Percentiles rank a stretch among this genome's conserved stretches.
phyloP scores from a whole-genome alignment of 2,797 vertebrate species.

The Schizopygopsis malacanthus region DNA sequence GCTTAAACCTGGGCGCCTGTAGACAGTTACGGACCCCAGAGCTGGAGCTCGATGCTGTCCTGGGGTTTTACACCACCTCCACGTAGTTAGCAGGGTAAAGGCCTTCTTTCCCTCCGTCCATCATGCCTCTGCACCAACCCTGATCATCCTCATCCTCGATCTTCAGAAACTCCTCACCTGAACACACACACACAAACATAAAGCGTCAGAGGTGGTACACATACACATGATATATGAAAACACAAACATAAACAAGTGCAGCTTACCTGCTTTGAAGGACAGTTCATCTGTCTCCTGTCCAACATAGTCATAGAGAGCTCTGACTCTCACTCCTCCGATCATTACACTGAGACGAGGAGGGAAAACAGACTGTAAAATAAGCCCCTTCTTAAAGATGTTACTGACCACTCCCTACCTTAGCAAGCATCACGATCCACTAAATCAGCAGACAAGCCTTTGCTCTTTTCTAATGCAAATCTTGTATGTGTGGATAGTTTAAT shows the following conservation, averaged over 20 bases:
- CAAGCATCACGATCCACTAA: neutral
- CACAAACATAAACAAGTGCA: slow-evolving; percentile 34
- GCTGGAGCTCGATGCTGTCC: neutral
- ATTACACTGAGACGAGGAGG: slow-evolving; percentile 66
- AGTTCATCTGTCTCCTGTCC: slow-evolving; percentile 83
- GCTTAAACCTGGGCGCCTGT: slow-evolving; percentile 5
- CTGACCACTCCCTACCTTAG: neutral
- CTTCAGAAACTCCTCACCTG: slow-evolving; percentile 83
- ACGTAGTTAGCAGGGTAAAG: slow-evolving; percentile 84
- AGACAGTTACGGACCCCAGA: neutral
- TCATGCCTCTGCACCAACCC: slow-evolving; percentile 83
- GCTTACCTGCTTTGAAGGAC: slow-evolving; percentile 81
- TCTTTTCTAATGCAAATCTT: slow-evolving; percentile 1
- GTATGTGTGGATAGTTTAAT: neutral
- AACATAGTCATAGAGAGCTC: slow-evolving; percentile 81
- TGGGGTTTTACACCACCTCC: slow-evolving; percentile 71
- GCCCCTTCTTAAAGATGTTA: neutral
- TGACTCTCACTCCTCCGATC: slow-evolving; percentile 79
- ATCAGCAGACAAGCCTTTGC: neutral
- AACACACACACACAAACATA: neutral
- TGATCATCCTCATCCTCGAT: slow-evolving; percentile 83
- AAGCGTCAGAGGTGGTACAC: neutral
- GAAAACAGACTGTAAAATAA: neutral
- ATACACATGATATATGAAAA: neutral
- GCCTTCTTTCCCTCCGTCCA: slow-evolving; percentile 79